Evolutionary conservation across 2,113 vertebrate species (phyloP), one percentile per base, ranked within the genome.

Genomic region (Agapornis roseicollis): DNA sequence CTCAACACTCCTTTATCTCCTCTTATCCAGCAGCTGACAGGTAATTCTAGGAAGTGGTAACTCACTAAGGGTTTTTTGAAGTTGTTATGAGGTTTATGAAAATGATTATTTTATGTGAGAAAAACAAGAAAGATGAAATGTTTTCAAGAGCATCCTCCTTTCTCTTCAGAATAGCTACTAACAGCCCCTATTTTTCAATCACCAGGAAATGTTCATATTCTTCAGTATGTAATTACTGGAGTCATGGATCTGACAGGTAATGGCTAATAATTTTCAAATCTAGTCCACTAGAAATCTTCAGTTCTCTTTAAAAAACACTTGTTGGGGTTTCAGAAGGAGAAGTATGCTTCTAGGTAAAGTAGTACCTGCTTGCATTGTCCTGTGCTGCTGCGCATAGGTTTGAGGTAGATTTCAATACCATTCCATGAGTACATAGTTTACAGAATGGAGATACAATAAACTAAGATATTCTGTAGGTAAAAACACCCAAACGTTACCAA

Each of bases 371-470:
- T 69, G 10, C 27, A 37, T 22, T 78, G 44, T 50, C 11, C 19
- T 55, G 22, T n/a, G 22, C 29, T 73, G 39, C 53, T 2, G 0
- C 17, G n/a, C 1, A 3, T 6, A 24, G 69, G 7, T 29, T 64
- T 80, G 49, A 53, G 33, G 44, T 55, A 73, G 13, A 60, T 64
- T 63, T 85, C 73, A 31, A 16, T 29, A 28, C 35, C 27, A 9
- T 64, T 77, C 53, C 24, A 47, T 8, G 14, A 44, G 5, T 56
- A 24, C 29, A n/a, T 23, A 1, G 2, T 73, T 84, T 70, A 56
- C 55, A 65, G 60, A 64, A 56, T 6, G 65, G 31, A 17, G 33
- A 56, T 52, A 20, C 33, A 79, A 65, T 55, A 27, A 86, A 46
- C 7, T 7, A 33, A 76, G 25, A 39, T 33, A 56, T 60, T 60